Conservation (phyloP, 2,888 invertebrate species). For the Sesia bembeciformis region DNA sequence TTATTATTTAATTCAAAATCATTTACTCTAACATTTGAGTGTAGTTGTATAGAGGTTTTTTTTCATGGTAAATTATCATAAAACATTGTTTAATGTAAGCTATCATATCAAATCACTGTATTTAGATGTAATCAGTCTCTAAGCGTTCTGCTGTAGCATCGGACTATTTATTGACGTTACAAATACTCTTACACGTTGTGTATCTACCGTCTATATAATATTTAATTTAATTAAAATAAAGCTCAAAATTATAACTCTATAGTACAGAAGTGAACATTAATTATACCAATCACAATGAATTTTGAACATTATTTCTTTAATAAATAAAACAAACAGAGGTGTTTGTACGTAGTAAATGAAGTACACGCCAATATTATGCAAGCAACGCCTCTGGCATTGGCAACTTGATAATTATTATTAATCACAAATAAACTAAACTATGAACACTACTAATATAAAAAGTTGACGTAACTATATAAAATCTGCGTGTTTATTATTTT, state of each 20-base stretch:
- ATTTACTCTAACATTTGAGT: too few relatives aligned
- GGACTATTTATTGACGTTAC: neutral
- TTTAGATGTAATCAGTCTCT: neutral
- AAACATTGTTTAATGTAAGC: too few relatives aligned
- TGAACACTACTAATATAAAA: constrained; percentile 26
- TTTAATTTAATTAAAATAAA: neutral
- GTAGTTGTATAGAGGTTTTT: too few relatives aligned
- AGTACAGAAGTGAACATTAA: constrained; percentile 18
- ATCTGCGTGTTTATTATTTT: constrained; percentile 38
- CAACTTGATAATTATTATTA: neutral
- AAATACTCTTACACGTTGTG: neutral
- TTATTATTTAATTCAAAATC: too few relatives aligned
- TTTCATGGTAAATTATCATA: too few relatives aligned
- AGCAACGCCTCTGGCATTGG: too few relatives aligned
- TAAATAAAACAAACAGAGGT: too few relatives aligned
- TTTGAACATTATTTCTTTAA: neutral
- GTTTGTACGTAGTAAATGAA: too few relatives aligned
- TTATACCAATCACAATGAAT: constrained; percentile 10
- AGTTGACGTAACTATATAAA: constrained; percentile 35
- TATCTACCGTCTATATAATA: neutral
- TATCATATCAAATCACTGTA: too few relatives aligned
- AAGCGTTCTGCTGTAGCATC: neutral
- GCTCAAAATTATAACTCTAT: constrained; percentile 3
- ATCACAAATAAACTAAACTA: constrained; percentile 22
- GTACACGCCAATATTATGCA: too few relatives aligned